Percentiles rank a stretch among this genome's conserved stretches.
phyloP scores from a whole-genome alignment of 2,888 invertebrate genomes.

The Ptychoptera albimana region DNA sequence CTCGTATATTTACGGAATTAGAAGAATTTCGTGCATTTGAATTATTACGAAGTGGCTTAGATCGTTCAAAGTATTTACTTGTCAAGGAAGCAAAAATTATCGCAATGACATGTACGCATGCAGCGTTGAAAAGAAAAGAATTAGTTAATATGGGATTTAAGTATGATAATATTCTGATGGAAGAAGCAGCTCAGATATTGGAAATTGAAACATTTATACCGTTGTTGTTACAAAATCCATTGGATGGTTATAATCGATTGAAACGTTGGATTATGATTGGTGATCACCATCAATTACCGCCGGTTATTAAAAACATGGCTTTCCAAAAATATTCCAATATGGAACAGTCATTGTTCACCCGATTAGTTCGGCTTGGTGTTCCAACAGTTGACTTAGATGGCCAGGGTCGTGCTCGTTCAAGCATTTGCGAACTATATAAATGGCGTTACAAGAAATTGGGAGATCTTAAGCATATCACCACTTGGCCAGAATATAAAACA shows the following conservation, averaged over 20 bases:
- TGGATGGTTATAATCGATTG: conserved; percentile 86
- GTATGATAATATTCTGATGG: conserved; percentile 99
- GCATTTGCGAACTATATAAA: conserved; percentile 84
- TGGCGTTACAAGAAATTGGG: conserved; percentile 96
- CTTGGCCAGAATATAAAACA: conserved; percentile 65
- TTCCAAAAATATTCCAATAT: conserved; percentile 99
- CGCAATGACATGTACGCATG: conserved; percentile 99
- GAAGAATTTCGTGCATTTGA: conserved; percentile 99
- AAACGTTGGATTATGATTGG: conserved; percentile 99
- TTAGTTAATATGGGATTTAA: conserved; percentile 89
- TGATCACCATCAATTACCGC: conserved; percentile 96
- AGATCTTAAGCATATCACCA: conserved; percentile 77
- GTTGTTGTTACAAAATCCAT: conserved; percentile 91
- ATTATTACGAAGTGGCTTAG: conserved; percentile 82
- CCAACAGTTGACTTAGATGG: conserved; percentile 96
- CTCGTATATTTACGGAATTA: conserved; percentile 88
- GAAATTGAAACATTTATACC: conserved; percentile 99
- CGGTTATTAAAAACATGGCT: conserved; percentile 99
- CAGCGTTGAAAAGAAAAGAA: conserved; percentile 90
- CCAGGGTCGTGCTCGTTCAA: conserved; percentile 80
- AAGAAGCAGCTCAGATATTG: conserved; percentile 95
- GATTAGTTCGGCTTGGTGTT: conserved; percentile 89
- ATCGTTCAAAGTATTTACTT: conserved; percentile 88
- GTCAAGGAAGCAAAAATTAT: conserved; percentile 99
- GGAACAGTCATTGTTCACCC: conserved; percentile 97